Evolutionary conservation across 2,888 invertebrate genomes (phyloP).

Genomic region (Lobophora halterata): DNA sequence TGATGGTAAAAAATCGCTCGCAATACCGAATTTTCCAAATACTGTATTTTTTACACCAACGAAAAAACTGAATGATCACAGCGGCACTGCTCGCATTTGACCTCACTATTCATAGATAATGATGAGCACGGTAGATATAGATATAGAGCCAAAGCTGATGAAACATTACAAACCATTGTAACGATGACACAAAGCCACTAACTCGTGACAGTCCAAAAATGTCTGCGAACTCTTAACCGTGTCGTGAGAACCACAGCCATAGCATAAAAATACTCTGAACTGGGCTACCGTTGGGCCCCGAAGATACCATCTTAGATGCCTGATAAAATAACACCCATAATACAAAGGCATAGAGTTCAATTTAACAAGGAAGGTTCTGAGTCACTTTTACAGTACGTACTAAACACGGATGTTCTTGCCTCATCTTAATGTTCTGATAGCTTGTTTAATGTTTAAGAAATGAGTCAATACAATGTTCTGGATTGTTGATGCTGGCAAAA

Average conservation of each 20-base stretch:
- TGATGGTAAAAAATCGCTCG: too few relatives aligned
- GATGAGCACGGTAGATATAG: too few relatives aligned
- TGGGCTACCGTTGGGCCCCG: conserved; percentile 66
- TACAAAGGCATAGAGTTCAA: conserved; percentile 15
- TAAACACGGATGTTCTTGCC: conserved; percentile 28
- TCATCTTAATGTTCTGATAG: conserved; percentile 18
- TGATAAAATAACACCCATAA: conserved; percentile 50
- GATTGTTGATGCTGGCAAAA: conserved; percentile 12
- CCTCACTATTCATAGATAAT: too few relatives aligned
- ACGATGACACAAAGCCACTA: conserved; percentile 16
- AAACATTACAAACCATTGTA: too few relatives aligned
- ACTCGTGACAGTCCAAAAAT: conserved; percentile 31
- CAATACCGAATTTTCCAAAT: too few relatives aligned
- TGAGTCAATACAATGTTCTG: conserved; percentile 30
- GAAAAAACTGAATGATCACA: too few relatives aligned
- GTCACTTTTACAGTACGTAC: conserved; percentile 43
- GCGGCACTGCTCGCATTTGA: too few relatives aligned
- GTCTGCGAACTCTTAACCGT: conserved; percentile 40
- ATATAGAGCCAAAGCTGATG: too few relatives aligned
- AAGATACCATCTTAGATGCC: conserved; percentile 66
- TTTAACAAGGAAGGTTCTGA: conserved; percentile 32
- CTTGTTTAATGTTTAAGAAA: conserved; percentile 23
- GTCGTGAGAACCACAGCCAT: conserved; percentile 66
- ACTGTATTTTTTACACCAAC: too few relatives aligned
- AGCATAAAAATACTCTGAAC: conserved; percentile 67